Base-by-base conservation (phyloP, 1,140 invertebrate genomes). In the Drosophila lacertosa region DNA sequence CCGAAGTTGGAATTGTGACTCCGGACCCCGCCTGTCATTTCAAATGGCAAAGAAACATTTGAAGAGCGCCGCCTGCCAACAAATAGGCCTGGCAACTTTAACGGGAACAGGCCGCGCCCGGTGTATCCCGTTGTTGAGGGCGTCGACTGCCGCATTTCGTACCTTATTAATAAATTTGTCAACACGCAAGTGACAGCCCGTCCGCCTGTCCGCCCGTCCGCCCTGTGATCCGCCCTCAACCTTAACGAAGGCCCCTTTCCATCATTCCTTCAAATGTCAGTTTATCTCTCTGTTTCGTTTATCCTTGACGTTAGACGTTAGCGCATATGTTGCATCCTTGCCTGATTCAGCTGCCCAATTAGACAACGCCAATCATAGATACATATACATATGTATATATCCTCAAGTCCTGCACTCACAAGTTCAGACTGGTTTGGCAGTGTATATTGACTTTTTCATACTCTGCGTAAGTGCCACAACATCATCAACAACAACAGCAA, bases 111-210 rank as follows among this genome's bases (percentile, higher is more conserved):
- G 58, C 75, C 57, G 60, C 67, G 63, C 80, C 76, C 71, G 80
- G 53, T 76, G 58, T n/a, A n/a, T n/a, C n/a, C n/a, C n/a, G n/a
- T 70, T 58, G 63, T 79, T 84, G 72, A 82, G 80, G 80, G 80
- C 80, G 79, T 83, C 76, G 80, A 77, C 81, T 71, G 74, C 55
- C 39, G 50, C 32, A 45, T 53, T 69, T 79, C 79, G 75, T 84
- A 80, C 89, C 89, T 89, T 90, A 90, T 90, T 90, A 90, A 90
- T 90, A 90, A 90, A 90, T 90, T 90, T 90, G 89, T 90, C 89
- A 90, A 89, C 89, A 89, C 89, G 69, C 80, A 80, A 84, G 70
- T 90, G 89, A 90, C 89, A 90, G 89, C 40, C 82, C 82, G 82
- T 86, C 82, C 84, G 65, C 59, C 81, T 80, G n/a, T n/a, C n/a